Percentiles rank a stretch among this genome's conserved stretches.
Conservation (phyloP, 2,797 vertebrate genomes). For the Sternotherus odoratus region DNA sequence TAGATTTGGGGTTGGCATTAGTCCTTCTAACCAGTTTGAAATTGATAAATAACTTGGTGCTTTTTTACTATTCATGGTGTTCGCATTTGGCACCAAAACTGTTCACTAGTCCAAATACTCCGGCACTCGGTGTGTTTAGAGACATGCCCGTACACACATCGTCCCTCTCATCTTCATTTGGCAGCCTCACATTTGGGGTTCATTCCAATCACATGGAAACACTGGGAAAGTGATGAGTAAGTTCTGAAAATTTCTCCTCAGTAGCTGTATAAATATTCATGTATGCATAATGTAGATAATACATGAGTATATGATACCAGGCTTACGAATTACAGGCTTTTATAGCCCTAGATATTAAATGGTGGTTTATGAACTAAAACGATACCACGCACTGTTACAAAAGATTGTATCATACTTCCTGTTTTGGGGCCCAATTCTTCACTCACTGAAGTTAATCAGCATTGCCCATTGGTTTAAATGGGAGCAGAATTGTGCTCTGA, state of each 20-base stretch:
- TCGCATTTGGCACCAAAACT: conserved; percentile 24
- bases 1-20: not conserved
- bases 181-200: conserved; percentile 21
- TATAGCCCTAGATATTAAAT: not conserved
- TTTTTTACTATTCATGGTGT: conserved; percentile 35
- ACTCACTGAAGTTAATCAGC: not conserved
- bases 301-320: not conserved
- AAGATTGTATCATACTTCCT: not conserved
- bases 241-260: not conserved
- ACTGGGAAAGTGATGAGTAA: not conserved
- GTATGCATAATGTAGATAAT: not conserved
- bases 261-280: not conserved
- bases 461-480: not conserved
- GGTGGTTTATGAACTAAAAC: not conserved
- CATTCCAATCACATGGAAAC: conserved; percentile 23
- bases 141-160: not conserved
- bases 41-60: conserved; percentile 51
- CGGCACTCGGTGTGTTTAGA: not conserved
- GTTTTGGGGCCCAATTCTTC: not conserved
- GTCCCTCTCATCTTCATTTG: not conserved
- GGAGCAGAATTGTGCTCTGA: not conserved
- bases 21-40: conserved; percentile 44
- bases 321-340: not conserved
- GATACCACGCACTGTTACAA: not conserved
- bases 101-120: conserved; percentile 41